A percentile compares a stretch with the other conserved stretches of the same genome.
These are phyloP conservation scores for Corella eumyota DNA, from an alignment of 23 tunicate species.

Conservation along the genomic window DNA sequence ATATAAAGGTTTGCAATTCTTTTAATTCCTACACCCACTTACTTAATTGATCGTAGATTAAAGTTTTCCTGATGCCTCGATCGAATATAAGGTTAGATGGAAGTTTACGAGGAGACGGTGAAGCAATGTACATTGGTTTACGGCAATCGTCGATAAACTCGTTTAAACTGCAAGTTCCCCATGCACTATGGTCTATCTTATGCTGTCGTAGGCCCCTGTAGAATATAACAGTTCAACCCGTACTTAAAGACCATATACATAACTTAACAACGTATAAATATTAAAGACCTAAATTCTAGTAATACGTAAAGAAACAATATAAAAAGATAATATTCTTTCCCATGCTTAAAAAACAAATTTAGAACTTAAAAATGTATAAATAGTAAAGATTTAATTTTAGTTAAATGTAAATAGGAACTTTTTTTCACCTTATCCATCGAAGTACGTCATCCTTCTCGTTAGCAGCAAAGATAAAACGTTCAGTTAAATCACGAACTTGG, in stretches of 20 bases:
- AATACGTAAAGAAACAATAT: no score
- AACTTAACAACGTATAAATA: no score
- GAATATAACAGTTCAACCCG: no score
- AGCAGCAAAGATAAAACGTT: conserved; percentile 58
- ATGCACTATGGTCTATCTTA: conserved; percentile 59
- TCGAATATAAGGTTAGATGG: conserved; percentile 52
- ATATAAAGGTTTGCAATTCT: no score
- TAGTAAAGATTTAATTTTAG: no score
- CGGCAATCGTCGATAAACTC: conserved; percentile 16
- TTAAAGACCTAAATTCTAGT: no score
- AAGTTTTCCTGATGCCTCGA: conserved; percentile 34
- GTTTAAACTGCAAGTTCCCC: conserved; percentile 46
- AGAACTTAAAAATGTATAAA: neutral
- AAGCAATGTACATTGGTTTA: conserved; percentile 71
- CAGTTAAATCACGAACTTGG: conserved; percentile 55
- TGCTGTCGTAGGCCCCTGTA: conserved; percentile 66
- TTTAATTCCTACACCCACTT: no score
- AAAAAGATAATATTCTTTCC: neutral
- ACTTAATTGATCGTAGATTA: conserved; percentile 63
- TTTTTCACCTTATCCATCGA: conserved; percentile 77
- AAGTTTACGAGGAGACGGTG: conserved; percentile 48
- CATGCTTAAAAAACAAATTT: neutral
- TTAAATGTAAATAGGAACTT: no score
- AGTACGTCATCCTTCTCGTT: conserved; percentile 20
- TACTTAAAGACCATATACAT: no score